Conservation (phyloP, 2,888 invertebrate species). For the Clistopyga incitator region DNA sequence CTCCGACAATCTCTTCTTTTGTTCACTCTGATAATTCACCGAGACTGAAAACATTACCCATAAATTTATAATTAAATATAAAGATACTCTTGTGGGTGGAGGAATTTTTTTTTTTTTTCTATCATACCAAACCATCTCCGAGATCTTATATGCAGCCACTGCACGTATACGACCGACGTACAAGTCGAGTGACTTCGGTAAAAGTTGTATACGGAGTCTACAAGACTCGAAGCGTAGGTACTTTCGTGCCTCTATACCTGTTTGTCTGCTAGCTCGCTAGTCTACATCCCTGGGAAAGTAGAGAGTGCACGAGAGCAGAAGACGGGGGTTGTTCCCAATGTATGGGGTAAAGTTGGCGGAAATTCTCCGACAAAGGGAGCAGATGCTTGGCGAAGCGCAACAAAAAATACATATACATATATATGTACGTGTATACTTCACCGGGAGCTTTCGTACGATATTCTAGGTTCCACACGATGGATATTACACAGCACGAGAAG, state of each 20-base stretch:
- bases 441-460: conserved; percentile 28
- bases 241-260: conserved; percentile 19
- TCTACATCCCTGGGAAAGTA: conserved; percentile 30
- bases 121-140: conserved; percentile 8
- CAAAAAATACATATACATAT: conserved; percentile 26
- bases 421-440: conserved; percentile 23
- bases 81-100: not conserved
- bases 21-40: not conserved
- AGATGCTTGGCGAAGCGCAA: conserved; percentile 50
- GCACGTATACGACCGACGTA: conserved; percentile 26
- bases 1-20: not conserved
- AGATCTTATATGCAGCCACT: conserved; percentile 30
- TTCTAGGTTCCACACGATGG: conserved; percentile 21
- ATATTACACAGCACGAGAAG: conserved; percentile 36
- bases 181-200: conserved; percentile 45
- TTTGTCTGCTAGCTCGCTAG: not conserved
- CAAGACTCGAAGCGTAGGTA: conserved; percentile 31
- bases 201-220: conserved; percentile 57
- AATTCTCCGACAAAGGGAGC: conserved; percentile 56
- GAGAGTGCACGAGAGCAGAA: conserved; percentile 45
- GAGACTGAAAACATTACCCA: not conserved
- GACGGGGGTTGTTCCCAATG: conserved; percentile 33
- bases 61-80: not conserved
- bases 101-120: not conserved
- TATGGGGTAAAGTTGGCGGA: conserved; percentile 56